Evolutionary conservation across 2,113 vertebrate genomes (phyloP).

Genomic region (Cettia cetti): DNA sequence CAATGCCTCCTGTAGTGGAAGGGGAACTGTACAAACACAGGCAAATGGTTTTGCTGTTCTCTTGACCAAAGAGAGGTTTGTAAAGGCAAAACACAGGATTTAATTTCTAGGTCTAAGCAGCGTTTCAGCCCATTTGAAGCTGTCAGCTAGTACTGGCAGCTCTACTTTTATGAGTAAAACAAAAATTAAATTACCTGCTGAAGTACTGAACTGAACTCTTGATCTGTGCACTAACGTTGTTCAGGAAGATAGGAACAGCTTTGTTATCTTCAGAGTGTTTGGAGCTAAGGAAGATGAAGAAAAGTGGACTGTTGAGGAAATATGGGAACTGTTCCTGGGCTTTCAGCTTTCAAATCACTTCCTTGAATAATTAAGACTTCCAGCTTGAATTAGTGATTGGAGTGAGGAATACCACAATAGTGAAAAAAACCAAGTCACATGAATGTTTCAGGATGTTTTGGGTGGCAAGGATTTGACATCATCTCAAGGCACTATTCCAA

Average conservation of each 20-base stretch:
- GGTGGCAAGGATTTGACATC: not conserved
- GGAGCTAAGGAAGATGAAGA: not conserved
- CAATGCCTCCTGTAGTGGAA: not conserved
- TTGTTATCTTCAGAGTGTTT: not conserved
- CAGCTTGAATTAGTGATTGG: not conserved
- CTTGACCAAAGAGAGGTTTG: not conserved
- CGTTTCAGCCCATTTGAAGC: not conserved
- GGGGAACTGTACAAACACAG: not conserved
- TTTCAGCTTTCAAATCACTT: not conserved
- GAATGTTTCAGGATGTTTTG: not conserved
- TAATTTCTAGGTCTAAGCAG: not conserved
- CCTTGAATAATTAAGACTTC: not conserved
- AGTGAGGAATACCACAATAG: not conserved
- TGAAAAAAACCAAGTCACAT: not conserved
- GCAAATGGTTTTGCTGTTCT: not conserved
- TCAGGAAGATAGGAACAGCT: not conserved
- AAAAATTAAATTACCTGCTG: not conserved
- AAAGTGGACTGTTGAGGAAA: not conserved
- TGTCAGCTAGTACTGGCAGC: not conserved
- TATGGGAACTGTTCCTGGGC: not conserved
- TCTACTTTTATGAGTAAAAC: not conserved
- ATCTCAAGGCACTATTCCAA: not conserved
- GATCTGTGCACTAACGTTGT: not conserved
- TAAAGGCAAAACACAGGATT: not conserved
- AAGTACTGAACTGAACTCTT: not conserved